These are phyloP conservation scores for Portunus trituberculatus DNA, from an alignment of 1,140 invertebrate species.

Conservation along the genomic window DNA sequence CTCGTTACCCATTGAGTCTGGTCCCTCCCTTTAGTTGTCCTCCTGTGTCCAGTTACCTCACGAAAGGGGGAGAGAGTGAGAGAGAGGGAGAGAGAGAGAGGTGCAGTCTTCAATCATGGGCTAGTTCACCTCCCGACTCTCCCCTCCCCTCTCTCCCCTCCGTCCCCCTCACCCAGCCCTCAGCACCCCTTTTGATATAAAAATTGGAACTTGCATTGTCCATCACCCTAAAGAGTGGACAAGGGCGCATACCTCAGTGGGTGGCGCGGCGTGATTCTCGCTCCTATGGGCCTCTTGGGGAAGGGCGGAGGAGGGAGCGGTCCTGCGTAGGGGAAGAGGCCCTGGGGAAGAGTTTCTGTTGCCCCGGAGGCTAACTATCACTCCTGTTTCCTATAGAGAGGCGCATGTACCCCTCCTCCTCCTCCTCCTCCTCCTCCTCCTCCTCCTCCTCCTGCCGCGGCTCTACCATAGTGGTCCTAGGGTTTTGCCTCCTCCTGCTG, in stretches of 20 bases:
- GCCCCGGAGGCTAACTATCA: neutral
- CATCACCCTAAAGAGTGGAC: neutral
- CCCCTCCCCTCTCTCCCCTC: neutral
- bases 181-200: conserved; percentile 10
- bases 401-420: neutral
- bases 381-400: conserved; percentile 11
- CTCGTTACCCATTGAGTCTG: neutral
- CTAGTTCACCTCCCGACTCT: neutral
- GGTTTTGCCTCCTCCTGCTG: neutral
- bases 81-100: neutral
- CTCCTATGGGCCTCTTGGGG: neutral
- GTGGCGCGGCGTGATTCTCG: neutral
- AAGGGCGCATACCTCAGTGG: neutral
- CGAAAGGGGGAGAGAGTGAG: neutral
- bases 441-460: neutral
- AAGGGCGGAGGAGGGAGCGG: neutral
- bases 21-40: neutral
- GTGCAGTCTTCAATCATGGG: neutral
- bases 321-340: neutral
- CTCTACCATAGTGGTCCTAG: neutral
- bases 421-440: too few relatives aligned
- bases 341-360: neutral
- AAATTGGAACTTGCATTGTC: conserved; percentile 22
- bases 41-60: conserved; percentile 20
- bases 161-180: neutral